Conservation (phyloP, 2,113 vertebrate genomes). For the Monarcha castaneiventris region DNA sequence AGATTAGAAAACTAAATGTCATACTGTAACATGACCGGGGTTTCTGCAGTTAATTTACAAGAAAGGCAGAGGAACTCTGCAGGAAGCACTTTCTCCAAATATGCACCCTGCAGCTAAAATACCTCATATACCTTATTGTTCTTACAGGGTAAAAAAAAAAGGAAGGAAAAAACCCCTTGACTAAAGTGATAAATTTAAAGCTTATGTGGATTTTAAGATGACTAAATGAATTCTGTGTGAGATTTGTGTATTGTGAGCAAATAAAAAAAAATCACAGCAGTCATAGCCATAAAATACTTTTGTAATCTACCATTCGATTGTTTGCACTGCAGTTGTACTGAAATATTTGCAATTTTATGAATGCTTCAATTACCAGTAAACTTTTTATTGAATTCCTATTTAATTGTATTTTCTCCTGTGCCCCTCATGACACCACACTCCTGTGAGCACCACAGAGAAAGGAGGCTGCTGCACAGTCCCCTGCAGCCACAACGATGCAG, state of each 20-base stretch:
- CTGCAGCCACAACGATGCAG: not conserved
- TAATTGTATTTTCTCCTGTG: not conserved
- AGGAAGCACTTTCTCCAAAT: slow-evolving; percentile 68
- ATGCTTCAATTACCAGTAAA: slow-evolving; percentile 7
- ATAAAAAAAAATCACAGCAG: not conserved
- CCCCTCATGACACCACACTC: not conserved
- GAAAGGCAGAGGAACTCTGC: slow-evolving; percentile 67
- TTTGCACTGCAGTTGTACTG: not conserved
- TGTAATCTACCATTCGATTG: not conserved
- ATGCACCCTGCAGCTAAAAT: slow-evolving; percentile 75
- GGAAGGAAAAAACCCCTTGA: not conserved
- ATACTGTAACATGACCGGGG: slow-evolving; percentile 51
- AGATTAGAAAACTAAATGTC: slow-evolving; percentile 79
- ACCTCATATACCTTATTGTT: slow-evolving; percentile 68
- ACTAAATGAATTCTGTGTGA: slow-evolving; percentile 45
- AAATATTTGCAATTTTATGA: not conserved
- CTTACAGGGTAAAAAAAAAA: not conserved
- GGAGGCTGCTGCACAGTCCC: not conserved
- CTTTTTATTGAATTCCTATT: not conserved
- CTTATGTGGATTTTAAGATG: slow-evolving; percentile 47
- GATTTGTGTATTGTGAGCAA: not conserved
- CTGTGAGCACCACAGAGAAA: not conserved
- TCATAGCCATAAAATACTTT: not conserved
- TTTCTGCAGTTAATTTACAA: slow-evolving; percentile 73
- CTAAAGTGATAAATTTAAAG: slow-evolving; percentile 68